Evolutionary conservation across 2,888 invertebrate genomes (phyloP).

Genomic region (Protonemura montana): DNA sequence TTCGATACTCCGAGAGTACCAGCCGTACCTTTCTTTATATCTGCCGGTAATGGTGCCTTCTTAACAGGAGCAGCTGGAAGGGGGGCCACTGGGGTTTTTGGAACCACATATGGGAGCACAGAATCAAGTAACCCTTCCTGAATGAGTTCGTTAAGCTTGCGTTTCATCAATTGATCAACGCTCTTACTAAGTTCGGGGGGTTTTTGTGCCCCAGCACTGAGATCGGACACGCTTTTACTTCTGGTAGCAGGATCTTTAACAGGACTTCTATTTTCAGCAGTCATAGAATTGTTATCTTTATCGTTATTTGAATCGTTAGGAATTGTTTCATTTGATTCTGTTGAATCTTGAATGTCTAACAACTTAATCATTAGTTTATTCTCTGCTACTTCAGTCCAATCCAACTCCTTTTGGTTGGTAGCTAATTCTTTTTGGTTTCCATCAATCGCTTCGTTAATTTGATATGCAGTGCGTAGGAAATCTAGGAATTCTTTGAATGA

Average conservation of each 20-base stretch:
- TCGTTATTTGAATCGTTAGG: neutral
- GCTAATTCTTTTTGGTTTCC: constrained; percentile 47
- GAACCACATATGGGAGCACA: constrained; percentile 77
- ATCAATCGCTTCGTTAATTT: constrained; percentile 60
- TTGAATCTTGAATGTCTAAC: constrained; percentile 10
- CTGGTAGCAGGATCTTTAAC: neutral
- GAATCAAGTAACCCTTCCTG: constrained; percentile 85
- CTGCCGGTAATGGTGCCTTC: constrained; percentile 31
- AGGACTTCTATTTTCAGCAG: neutral
- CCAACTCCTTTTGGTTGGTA: constrained; percentile 54
- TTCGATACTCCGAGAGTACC: constrained; percentile 23
- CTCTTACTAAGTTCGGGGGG: neutral
- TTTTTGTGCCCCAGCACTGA: neutral
- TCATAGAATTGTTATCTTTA: too few relatives aligned
- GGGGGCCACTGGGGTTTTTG: constrained; percentile 60
- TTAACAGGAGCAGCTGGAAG: constrained; percentile 18
- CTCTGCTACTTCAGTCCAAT: constrained; percentile 52
- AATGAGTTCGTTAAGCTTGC: constrained; percentile 68
- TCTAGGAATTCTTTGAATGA: constrained; percentile 75
- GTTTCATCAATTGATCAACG: constrained; percentile 55
- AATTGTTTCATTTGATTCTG: neutral
- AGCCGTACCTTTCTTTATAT: constrained; percentile 35
- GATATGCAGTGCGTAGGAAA: constrained; percentile 76
- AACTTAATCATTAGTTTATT: constrained; percentile 50
- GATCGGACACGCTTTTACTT: neutral